These are phyloP conservation scores for Helicoverpa armigera DNA, from an alignment of 1,140 invertebrate species.

Conservation along the genomic window DNA sequence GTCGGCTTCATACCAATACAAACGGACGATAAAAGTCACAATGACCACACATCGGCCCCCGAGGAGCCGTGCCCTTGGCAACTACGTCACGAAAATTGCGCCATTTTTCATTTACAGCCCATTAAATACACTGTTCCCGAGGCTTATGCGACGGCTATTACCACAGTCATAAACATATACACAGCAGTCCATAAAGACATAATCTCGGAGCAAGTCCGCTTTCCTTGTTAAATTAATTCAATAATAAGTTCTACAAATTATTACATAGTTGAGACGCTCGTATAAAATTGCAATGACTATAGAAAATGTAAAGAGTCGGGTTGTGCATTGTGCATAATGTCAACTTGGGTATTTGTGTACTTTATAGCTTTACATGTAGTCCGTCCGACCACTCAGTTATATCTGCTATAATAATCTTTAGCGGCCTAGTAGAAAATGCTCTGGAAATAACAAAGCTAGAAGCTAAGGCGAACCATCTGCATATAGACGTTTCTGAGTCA, in stretches of 20 bases:
- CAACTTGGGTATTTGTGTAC: not conserved
- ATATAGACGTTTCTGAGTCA: no score
- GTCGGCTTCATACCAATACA: not conserved
- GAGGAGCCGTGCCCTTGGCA: conserved; percentile 39
- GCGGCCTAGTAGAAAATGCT: no score
- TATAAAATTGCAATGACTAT: conserved; percentile 31
- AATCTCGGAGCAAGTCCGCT: conserved; percentile 19
- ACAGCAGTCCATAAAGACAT: conserved; percentile 47
- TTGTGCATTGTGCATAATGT: not conserved
- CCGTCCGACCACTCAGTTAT: not conserved
- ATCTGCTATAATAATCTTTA: not conserved
- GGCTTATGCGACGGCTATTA: conserved; percentile 48
- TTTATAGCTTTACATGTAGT: conserved; percentile 11
- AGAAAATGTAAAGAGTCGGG: not conserved
- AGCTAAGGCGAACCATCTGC: no score
- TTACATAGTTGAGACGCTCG: conserved; percentile 28
- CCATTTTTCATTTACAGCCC: conserved; percentile 49
- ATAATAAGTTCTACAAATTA: conserved; percentile 41
- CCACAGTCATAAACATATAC: conserved; percentile 46
- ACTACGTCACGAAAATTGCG: conserved; percentile 41
- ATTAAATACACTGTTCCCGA: conserved; percentile 43
- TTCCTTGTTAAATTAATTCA: conserved; percentile 45
- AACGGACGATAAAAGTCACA: conserved; percentile 33
- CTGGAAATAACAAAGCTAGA: no score
- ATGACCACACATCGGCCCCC: conserved; percentile 34